These are phyloP conservation scores for Drosophila eohydei DNA, from an alignment of 2,888 invertebrate genomes.

Conservation along the genomic window DNA sequence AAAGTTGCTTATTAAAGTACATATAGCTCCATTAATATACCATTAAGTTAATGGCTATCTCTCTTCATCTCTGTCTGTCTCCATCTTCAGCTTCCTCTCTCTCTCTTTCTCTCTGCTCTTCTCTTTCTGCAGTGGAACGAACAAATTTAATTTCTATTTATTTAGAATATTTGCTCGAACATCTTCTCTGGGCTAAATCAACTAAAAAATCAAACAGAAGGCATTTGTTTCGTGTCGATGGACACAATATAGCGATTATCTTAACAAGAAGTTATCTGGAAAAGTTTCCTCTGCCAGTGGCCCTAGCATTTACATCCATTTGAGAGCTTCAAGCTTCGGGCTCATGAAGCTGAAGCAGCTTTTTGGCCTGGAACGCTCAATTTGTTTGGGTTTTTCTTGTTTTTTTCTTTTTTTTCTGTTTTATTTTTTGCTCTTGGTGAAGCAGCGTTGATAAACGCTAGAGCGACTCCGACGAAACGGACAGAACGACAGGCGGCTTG, in stretches of 20 bases:
- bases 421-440: constrained; percentile 9
- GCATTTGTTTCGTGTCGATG: constrained; percentile 32
- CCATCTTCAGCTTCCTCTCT: neutral
- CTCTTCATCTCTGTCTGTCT: neutral
- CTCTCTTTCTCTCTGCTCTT: neutral
- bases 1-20: neutral
- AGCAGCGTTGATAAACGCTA: constrained; percentile 47
- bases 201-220: constrained; percentile 31
- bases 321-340: neutral
- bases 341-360: constrained; percentile 18
- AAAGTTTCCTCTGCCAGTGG: constrained; percentile 16
- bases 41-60: constrained; percentile 2
- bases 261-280: constrained; percentile 21
- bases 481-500: constrained; percentile 19
- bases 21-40: constrained; percentile 1
- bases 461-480: constrained; percentile 20
- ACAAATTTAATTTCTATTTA: constrained; percentile 32
- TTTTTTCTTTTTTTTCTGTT: neutral
- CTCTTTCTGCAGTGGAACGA: neutral
- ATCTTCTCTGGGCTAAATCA: constrained; percentile 25
- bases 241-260: constrained; percentile 30
- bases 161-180: constrained; percentile 10
- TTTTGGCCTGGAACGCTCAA: constrained; percentile 37
- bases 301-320: constrained; percentile 19
- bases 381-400: constrained; percentile 28